Conservation (phyloP, 2,113 vertebrate genomes). For the Balaeniceps rex region DNA sequence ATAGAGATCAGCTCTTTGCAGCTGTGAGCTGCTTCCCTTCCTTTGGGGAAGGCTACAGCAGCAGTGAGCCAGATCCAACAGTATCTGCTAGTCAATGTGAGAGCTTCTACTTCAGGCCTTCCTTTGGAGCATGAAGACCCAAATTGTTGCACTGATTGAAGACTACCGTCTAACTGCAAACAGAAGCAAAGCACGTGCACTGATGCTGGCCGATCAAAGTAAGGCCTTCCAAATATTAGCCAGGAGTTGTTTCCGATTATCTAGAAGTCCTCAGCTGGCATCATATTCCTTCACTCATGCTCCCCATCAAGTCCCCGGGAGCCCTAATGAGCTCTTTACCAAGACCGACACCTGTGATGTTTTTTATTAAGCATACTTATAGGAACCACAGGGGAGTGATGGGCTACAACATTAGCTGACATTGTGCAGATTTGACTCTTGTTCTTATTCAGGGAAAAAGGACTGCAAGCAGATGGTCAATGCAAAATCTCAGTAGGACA, state of each 20-base stretch:
- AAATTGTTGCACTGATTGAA: neutral
- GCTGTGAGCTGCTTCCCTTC: neutral
- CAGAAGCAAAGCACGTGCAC: neutral
- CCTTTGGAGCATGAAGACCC: neutral
- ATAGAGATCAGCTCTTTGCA: neutral
- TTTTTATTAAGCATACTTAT: neutral
- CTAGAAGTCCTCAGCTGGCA: neutral
- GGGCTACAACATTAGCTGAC: neutral
- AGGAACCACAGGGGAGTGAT: neutral
- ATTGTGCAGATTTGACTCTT: neutral
- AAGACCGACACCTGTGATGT: neutral
- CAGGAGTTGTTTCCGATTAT: neutral
- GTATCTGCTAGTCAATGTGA: neutral
- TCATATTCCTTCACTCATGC: neutral
- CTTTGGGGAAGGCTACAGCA: neutral
- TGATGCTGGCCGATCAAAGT: neutral
- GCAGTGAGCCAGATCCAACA: neutral
- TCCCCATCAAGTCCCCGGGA: neutral
- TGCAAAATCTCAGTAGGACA: neutral
- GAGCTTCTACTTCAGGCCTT: neutral
- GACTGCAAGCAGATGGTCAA: neutral
- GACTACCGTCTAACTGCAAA: neutral
- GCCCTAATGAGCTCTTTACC: neutral
- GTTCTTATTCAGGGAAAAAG: neutral
- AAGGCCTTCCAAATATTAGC: neutral